phyloP scores from a whole-genome alignment of 30 jellyfish, hydroid and myxozoan genomes.

The Aurelia aurita complex sp. Pacific region DNA sequence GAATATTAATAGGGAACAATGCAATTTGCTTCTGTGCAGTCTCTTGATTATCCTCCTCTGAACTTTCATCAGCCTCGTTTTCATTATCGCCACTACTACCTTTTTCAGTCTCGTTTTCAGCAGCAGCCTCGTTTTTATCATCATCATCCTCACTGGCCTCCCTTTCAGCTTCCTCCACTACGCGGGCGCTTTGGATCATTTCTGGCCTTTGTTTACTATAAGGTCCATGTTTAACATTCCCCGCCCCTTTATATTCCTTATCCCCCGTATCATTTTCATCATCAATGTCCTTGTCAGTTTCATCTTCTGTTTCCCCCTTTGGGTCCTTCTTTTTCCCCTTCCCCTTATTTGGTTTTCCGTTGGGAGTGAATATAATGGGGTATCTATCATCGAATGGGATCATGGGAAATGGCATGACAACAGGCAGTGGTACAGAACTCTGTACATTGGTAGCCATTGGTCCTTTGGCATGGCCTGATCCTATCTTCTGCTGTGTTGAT shows the following conservation, averaged over 20 bases:
- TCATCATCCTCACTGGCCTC: conserved; percentile 1
- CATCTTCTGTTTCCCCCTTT: conserved; percentile 73
- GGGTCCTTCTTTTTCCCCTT: conserved; percentile 68
- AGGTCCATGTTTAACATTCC: conserved; percentile 23
- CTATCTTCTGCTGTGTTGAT: conserved; percentile 67
- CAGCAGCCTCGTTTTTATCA: background rate
- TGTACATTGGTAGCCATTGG: conserved; percentile 79
- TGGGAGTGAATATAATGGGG: conserved; percentile 46
- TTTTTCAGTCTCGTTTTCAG: background rate
- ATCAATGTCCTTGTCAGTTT: conserved; percentile 64
- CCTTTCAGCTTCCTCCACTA: background rate
- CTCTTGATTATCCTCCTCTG: conserved; percentile 2
- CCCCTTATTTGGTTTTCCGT: conserved; percentile 65
- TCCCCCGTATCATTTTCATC: conserved; percentile 60
- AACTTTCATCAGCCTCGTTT: background rate
- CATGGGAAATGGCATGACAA: conserved; percentile 87
- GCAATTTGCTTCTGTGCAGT: background rate
- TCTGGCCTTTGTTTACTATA: background rate
- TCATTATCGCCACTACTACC: background rate
- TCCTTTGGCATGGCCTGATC: conserved; percentile 83
- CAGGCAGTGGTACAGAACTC: conserved; percentile 75
- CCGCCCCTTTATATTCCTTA: conserved; percentile 48
- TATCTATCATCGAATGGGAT: conserved; percentile 68
- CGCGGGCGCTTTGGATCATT: background rate
- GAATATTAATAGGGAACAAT: background rate